Percentiles rank a stretch among this genome's conserved stretches.
These are phyloP conservation scores for Isurus oxyrinchus DNA, from an alignment of 2,113 vertebrate genomes.

Conservation along the genomic window DNA sequence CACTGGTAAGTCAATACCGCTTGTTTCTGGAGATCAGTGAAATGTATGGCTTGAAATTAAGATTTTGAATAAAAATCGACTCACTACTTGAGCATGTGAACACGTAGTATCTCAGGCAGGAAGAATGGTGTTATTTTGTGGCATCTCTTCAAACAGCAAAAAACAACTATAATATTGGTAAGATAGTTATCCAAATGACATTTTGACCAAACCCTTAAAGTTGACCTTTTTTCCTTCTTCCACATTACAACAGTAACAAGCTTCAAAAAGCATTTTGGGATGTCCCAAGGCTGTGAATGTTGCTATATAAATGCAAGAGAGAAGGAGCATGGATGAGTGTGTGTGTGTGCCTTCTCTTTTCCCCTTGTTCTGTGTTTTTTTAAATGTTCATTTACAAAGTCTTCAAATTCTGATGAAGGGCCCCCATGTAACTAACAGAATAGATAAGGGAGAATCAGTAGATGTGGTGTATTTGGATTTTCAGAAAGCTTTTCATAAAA, in stretches of 20 bases:
- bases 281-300: not conserved
- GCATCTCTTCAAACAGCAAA: not conserved
- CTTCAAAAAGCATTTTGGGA: not conserved
- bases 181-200: not conserved
- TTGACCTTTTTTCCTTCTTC: not conserved
- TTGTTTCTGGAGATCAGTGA: not conserved
- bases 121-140: not conserved
- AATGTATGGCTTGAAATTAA: not conserved
- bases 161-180: not conserved
- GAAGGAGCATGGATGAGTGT: not conserved
- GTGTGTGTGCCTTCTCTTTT: not conserved
- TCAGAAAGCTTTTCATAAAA: too few species aligned
- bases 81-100: not conserved
- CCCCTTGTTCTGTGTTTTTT: not conserved
- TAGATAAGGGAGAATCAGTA: too few species aligned
- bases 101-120: not conserved
- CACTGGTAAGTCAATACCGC: not conserved
- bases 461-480: too few species aligned
- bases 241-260: not conserved
- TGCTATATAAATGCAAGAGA: not conserved
- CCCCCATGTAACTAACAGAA: not conserved
- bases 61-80: not conserved
- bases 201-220: not conserved
- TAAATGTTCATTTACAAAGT: not conserved
- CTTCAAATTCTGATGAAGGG: not conserved